phyloP scores from a whole-genome alignment of 2,113 vertebrate species.

The Coturnix japonica region DNA sequence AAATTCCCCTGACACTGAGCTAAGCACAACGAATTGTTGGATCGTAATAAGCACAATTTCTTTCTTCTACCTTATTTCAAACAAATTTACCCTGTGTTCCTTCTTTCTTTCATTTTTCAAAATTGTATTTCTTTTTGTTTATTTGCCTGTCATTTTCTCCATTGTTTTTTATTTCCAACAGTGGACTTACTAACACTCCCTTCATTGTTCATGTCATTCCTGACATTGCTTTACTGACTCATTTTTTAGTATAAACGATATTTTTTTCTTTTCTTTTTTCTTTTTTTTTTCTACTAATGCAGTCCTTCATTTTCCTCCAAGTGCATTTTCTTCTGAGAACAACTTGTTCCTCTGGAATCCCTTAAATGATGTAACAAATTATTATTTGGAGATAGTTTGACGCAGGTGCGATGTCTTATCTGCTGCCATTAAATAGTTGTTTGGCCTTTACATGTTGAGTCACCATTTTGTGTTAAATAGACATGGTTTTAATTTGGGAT shows the following conservation, averaged over 20 bases:
- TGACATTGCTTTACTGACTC: constrained; percentile 33
- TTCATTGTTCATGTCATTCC: constrained; percentile 33
- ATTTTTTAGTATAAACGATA: constrained; percentile 30
- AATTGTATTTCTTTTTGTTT: not conserved
- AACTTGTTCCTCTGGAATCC: not conserved
- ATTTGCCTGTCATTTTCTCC: not conserved
- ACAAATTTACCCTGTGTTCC: not conserved
- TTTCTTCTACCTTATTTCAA: not conserved
- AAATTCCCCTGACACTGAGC: not conserved
- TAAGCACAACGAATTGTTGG: not conserved
- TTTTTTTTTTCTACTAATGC: not conserved
- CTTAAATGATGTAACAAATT: constrained; percentile 46
- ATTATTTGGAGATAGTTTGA: constrained; percentile 18
- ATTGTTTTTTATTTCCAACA: not conserved
- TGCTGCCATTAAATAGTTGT: not conserved
- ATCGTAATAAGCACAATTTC: not conserved
- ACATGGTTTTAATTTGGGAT: not conserved
- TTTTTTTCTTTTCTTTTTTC: not conserved
- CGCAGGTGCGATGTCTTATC: not conserved
- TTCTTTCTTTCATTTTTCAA: not conserved
- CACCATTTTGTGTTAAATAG: not conserved
- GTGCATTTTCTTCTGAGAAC: constrained; percentile 28
- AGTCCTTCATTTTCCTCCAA: not conserved
- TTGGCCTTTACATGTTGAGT: constrained; percentile 13
- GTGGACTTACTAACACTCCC: not conserved